Evolutionary conservation across 2,888 invertebrate genomes (phyloP), one percentile per base, ranked within the genome.

Genomic region (Eilema griseolum): DNA sequence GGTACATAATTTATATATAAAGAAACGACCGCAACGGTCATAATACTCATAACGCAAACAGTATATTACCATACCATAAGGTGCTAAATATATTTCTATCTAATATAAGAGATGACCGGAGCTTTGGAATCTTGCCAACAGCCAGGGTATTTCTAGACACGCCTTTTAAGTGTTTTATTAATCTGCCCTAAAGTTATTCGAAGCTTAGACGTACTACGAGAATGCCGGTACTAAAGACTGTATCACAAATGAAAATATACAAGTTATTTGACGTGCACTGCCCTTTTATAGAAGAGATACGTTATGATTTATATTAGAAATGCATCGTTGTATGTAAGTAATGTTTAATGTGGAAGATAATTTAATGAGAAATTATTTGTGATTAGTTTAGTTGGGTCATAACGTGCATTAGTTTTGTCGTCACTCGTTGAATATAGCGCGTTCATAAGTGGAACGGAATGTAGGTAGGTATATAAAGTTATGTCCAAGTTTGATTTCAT

Each of bases 141-240:
- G 74, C 83, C 73, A 76, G 89, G 86, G 84, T 95, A 95, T 95
- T 95, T 94, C 89, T 89, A 91, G 90, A 90, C 83, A 89, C 90
- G 91, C 80, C 93, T 94, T 94, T 93, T 90, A 92, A 88, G 89
- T 86, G 91, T 95, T 94, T 95, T 95, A 94, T 95, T 94, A 92
- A 93, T 92, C 91, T 92, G 88, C 88, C 88, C 88, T 90, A 83
- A 89, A 90, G 92, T 89, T 93, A 92, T 91, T 91, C 89, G 86
- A 85, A 81, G 81, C 83, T 73, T 65, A 72, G 76, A 73, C 77
- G 83, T 84, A 81, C 81, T 84, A 84, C 80, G 77, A 80, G 82
- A 85, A 85, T 72, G 41, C 70, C 73, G 31, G 59, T 69, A 80
- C 68, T 71, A 76, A 74, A 79, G 41, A 70, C 67, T 0, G 60